Base-by-base conservation (phyloP, 2,888 invertebrate species). In the Celastrina argiolus region DNA sequence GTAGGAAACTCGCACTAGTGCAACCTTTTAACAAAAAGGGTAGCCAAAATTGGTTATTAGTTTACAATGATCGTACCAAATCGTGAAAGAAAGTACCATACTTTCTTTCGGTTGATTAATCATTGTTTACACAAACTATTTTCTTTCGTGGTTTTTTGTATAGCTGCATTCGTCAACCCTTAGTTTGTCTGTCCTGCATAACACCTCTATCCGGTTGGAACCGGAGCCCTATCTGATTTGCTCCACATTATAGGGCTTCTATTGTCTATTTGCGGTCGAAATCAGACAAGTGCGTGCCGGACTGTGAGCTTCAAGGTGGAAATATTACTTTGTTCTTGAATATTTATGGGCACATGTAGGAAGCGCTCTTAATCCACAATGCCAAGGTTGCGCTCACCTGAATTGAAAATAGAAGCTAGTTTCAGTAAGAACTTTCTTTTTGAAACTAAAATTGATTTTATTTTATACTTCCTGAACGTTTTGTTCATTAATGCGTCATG, bases 231-330 rank as follows among this genome's bases (percentile, higher is more conserved):
- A 45, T 51, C 51, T 36, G 36, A 51, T 51, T 51, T 22, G 51
- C 51, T 51, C 22, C 51, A 26, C 45, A 45, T 45, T 14, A 26
- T 61, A 61, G 14, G 61, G 61, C 61, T 61, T 61, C 61, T 36
- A 61, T 36, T 59, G 16, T 36, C 34, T 61, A 61, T 61, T 61
- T 61, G 36, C 34, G 61, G 36, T 61, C 61, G 61, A 39, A 61
- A 61, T 16, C 61, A 39, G 36, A 61, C 61, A 61, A 61, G 61
- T 61, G 61, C 61, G 18, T 22, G 12, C 14, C 14, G 36, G 18
- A 36, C 34, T 31, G 22, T 61, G 36, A 61, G 14, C 61, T 58
- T 31, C 58, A 58, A 58, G 58, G 58, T 58, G 16, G 14, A 56
- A 18, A 51, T 58, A 58, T 28, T 31, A 7, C 18, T 34, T 18